A percentile compares a stretch with the other conserved stretches of the same genome.
Conservation (phyloP, 1,140 invertebrate genomes). For the Acromyrmex echinatior region DNA sequence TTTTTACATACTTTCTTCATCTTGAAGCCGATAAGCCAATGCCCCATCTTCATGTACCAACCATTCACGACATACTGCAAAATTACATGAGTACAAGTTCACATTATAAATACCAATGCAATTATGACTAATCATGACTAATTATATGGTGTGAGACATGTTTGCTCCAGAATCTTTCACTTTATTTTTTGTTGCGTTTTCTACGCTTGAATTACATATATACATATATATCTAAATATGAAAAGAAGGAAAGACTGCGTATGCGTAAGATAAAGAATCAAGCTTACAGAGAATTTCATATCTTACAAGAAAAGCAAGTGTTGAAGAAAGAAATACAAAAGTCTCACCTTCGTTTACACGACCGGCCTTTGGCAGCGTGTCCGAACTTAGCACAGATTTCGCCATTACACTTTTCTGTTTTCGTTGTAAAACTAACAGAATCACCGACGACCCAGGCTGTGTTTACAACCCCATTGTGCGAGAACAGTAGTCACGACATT, state of each 20-base stretch:
- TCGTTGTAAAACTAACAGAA: not conserved
- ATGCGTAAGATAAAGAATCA: not conserved
- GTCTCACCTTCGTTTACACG: conserved; percentile 86
- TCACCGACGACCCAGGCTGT: conserved; percentile 13
- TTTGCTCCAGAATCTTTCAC: not conserved
- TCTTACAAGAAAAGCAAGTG: not conserved
- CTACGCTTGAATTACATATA: no score
- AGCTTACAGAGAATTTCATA: not conserved
- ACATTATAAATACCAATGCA: conserved; percentile 47
- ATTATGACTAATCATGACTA: conserved; percentile 41
- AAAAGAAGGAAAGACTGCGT: not conserved
- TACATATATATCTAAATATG: not conserved
- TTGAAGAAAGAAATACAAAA: not conserved
- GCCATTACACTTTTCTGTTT: conserved; percentile 77
- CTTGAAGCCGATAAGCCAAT: conserved; percentile 95
- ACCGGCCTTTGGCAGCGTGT: conserved; percentile 84
- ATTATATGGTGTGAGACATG: not conserved
- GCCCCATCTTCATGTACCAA: conserved; percentile 96
- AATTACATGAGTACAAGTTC: conserved; percentile 34
- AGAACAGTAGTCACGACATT: conserved; percentile 49
- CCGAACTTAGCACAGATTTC: conserved; percentile 84
- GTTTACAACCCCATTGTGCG: conserved; percentile 77
- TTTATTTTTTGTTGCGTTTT: no score
- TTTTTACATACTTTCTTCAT: conserved; percentile 93
- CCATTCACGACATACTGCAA: conserved; percentile 95